Percentiles rank a stretch among this genome's conserved stretches.
These are phyloP conservation scores for Scleropages formosus DNA, from an alignment of 2,797 vertebrate species.

Conservation along the genomic window DNA sequence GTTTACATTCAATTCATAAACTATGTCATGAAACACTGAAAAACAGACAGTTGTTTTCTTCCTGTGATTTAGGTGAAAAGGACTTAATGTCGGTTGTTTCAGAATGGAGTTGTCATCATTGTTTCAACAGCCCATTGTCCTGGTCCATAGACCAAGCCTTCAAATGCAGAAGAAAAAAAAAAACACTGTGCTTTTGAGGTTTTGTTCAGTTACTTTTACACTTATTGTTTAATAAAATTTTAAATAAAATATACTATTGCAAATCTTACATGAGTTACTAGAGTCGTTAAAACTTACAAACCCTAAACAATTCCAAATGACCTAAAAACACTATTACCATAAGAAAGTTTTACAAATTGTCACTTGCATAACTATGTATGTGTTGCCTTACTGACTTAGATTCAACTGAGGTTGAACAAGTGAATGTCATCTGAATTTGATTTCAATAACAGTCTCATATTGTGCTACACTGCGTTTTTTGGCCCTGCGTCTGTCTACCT, in stretches of 20 bases:
- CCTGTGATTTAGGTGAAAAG: background rate
- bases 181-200: constrained; percentile 25
- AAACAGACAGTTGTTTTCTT: background rate
- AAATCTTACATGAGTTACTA: background rate
- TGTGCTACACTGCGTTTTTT: background rate
- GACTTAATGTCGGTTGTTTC: constrained; percentile 8
- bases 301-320: constrained; percentile 11
- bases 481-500: too few relatives aligned
- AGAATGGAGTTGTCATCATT: constrained; percentile 12
- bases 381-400: too few relatives aligned
- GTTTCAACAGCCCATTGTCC: constrained; percentile 10
- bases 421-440: constrained; percentile 7
- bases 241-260: constrained; percentile 27
- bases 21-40: background rate
- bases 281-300: too few relatives aligned
- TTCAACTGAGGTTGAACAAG: background rate
- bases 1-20: background rate
- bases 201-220: constrained; percentile 24
- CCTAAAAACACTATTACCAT: background rate
- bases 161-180: constrained; percentile 11
- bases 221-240: constrained; percentile 25
- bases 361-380: too few relatives aligned
- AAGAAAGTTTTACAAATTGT: too few relatives aligned
- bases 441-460: background rate
- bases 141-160: constrained; percentile 11